Percentiles rank a stretch among this genome's conserved stretches.
phyloP scores from a whole-genome alignment of 2,113 vertebrate species.

The Brachirus orientalis region DNA sequence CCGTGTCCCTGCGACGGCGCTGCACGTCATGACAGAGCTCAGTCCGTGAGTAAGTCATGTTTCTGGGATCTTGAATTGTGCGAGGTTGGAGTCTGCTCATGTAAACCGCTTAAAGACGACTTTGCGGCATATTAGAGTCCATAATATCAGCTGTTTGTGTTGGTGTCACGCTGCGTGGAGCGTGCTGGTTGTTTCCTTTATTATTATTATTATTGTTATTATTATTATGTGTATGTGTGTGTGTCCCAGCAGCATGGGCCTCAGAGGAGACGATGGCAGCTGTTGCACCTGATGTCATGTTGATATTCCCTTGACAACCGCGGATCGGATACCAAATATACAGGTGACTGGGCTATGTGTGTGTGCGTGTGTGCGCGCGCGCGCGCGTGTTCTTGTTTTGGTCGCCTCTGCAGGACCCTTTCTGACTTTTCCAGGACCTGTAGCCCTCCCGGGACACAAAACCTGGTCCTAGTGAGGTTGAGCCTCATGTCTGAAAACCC shows the following conservation, averaged over 20 bases:
- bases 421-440: too few species aligned
- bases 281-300: slow-evolving; percentile 64
- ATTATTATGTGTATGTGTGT: slow-evolving; percentile 15
- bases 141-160: not conserved
- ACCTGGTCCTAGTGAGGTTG: too few species aligned
- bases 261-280: slow-evolving; percentile 34
- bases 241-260: slow-evolving; percentile 11
- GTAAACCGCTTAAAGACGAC: slow-evolving; percentile 65
- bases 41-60: slow-evolving; percentile 31
- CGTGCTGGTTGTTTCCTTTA: too few species aligned
- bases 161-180: not conserved
- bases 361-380: not conserved
- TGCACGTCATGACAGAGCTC: slow-evolving; percentile 9
- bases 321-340: slow-evolving; percentile 56
- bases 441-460: too few species aligned
- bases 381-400: slow-evolving; percentile 9
- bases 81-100: not conserved
- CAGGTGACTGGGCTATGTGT: not conserved
- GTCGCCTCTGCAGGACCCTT: too few species aligned
- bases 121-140: slow-evolving; percentile 50
- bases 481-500: too few species aligned
- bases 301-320: slow-evolving; percentile 69
- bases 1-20: not conserved
- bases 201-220: too few species aligned
- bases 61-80: not conserved